Evolutionary conservation across 2,888 invertebrate genomes (phyloP).

Genomic region (Microplitis deprimator): DNA sequence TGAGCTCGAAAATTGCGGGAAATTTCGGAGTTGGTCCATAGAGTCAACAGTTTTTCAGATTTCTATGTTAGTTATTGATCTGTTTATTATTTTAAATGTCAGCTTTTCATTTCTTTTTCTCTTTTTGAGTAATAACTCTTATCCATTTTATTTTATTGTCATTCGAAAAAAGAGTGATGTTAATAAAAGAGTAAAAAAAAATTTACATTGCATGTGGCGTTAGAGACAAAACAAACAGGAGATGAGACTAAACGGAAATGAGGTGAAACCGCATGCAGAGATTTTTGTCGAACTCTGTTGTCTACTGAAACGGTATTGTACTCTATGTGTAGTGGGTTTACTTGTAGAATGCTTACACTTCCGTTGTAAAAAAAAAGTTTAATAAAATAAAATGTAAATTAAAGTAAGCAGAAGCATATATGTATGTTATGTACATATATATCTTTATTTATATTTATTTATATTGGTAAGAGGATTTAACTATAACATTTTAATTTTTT

Average conservation of each 20-base stretch:
- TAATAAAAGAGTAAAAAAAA: conserved; percentile 10
- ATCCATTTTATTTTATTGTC: not conserved
- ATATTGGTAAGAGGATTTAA: not conserved
- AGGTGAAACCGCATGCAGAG: conserved; percentile 13
- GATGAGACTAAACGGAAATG: conserved; percentile 18
- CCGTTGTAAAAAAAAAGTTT: conserved; percentile 8
- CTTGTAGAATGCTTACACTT: not conserved
- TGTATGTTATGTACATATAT: not conserved
- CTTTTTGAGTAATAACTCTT: too few relatives aligned
- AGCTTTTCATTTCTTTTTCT: too few relatives aligned
- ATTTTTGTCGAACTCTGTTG: conserved; percentile 6
- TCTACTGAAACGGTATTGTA: not conserved
- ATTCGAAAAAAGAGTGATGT: not conserved
- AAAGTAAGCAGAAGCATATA: not conserved
- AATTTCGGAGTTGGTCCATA: too few relatives aligned
- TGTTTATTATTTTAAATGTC: too few relatives aligned
- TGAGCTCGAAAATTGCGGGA: not conserved
- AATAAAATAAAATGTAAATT: not conserved
- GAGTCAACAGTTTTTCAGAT: too few relatives aligned
- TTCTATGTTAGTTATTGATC: too few relatives aligned
- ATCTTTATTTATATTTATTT: conserved; percentile 1
- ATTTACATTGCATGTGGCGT: conserved; percentile 17
- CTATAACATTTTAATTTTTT: not conserved
- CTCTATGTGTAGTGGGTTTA: not conserved
- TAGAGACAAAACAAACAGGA: conserved; percentile 19